Conservation (phyloP, 2,113 vertebrate species). For the Trachemys scripta region DNA sequence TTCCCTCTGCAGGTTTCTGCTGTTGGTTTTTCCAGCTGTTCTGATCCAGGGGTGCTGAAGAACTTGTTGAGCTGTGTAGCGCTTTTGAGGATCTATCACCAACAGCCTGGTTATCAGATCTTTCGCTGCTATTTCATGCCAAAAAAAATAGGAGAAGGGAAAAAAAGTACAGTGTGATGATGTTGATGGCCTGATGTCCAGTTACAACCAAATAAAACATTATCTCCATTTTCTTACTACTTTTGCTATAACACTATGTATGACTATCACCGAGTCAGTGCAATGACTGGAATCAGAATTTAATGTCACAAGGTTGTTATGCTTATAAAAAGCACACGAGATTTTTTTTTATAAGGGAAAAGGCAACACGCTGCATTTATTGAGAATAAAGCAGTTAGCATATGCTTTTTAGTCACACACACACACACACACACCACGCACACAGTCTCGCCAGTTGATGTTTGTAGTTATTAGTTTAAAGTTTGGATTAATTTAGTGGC, state of each 20-base stretch:
- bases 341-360: too few species aligned
- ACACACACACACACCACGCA: too few species aligned
- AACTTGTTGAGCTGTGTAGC: conserved; percentile 89
- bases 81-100: conserved; percentile 87
- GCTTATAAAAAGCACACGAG: too few species aligned
- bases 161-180: neutral
- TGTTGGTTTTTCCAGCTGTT: conserved; percentile 73
- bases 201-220: fast-evolving
- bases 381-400: too few species aligned
- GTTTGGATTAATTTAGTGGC: too few species aligned
- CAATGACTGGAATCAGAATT: neutral
- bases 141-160: neutral
- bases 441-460: too few species aligned
- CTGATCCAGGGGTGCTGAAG: conserved; percentile 92
- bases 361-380: too few species aligned
- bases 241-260: neutral
- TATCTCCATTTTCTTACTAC: neutral
- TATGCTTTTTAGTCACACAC: too few species aligned
- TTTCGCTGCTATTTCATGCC: conserved; percentile 83
- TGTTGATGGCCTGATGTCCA: neutral
- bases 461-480: too few species aligned
- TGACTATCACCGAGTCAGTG: neutral
- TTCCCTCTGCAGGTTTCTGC: conserved; percentile 75
- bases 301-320: neutral
- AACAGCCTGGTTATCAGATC: conserved; percentile 89